Conservation (phyloP, 2,113 vertebrate species). For the Xiphophorus maculatus region DNA sequence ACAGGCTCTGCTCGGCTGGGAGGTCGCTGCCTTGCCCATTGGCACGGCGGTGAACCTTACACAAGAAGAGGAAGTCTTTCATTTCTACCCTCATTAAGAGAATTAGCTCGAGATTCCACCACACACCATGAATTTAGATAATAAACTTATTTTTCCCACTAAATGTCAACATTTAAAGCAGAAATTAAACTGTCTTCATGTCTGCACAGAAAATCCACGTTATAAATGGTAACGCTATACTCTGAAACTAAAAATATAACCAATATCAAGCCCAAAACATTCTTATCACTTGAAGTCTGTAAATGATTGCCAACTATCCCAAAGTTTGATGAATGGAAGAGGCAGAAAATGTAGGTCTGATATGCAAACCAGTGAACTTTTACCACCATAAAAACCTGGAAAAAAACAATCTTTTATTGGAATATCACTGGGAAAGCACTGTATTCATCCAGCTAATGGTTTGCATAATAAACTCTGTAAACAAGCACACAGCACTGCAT, state of each 20-base stretch:
- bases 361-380: background rate
- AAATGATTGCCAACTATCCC: background rate
- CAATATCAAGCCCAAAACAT: background rate
- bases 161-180: background rate
- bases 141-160: background rate
- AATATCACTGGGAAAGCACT: background rate
- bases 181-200: background rate
- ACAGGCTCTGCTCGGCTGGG: conserved; percentile 1
- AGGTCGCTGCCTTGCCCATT: conserved; percentile 23
- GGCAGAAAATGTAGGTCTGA: background rate
- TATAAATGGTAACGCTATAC: too few species aligned
- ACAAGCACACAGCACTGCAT: background rate
- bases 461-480: background rate
- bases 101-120: background rate
- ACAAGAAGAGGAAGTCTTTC: conserved; percentile 21
- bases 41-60: conserved; percentile 18
- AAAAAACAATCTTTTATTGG: background rate
- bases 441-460: background rate
- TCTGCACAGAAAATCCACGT: background rate
- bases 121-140: background rate
- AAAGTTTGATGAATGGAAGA: background rate
- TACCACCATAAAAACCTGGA: background rate
- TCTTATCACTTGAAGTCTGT: background rate
- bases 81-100: background rate
- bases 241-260: background rate